Base-by-base conservation (phyloP, 2,888 invertebrate genomes). In the Arctia plantaginis region DNA sequence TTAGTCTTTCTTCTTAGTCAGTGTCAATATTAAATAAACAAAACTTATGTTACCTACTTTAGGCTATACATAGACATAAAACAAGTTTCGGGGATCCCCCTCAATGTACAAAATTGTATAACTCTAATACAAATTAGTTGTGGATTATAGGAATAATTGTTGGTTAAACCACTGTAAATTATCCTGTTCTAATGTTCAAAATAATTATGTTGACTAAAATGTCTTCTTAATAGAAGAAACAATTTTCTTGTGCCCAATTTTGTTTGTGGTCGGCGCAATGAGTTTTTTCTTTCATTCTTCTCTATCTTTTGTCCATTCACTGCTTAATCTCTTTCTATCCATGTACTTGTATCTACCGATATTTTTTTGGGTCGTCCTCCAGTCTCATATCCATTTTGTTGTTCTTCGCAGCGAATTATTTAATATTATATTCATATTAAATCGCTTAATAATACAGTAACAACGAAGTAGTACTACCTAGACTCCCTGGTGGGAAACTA, bases 31-130 rank as follows among this genome's bases (percentile, higher is more conserved):
- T 27, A 59, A n/a, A 27, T 30, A 8, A 30, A 62, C 7, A 62
- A 30, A 30, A 30, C 18, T 30, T 30, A 18, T 18, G 18, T 30
- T 6, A 30, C 62, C 15, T 18, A 62, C 59, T 13, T 13, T 1
- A 30, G 30, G 7, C 62, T 30, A 62, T 62, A 18, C 18, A 30
- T 62, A 62, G 18, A 30, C 18, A 62, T 62, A 30, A 62, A 62
- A 30, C 18, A 62, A 62, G 62, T 62, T 62, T 62, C 62, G 62
- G 62, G 62, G 62, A 62, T 62, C 18, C 30, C 62, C 62, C 62
- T 62, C 7, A 30, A 18, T 18, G 15, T 62, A 18, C 8, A 18
- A 30, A 18, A 30, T 18, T 18, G 18, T 62, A 15, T 27, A 59
- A 13, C 6, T 59, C 27, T 59, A 30, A 62, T 15, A 15, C 13